Base-by-base conservation (phyloP, 2,797 vertebrate genomes). In the Tenualosa thibaudeaui region DNA sequence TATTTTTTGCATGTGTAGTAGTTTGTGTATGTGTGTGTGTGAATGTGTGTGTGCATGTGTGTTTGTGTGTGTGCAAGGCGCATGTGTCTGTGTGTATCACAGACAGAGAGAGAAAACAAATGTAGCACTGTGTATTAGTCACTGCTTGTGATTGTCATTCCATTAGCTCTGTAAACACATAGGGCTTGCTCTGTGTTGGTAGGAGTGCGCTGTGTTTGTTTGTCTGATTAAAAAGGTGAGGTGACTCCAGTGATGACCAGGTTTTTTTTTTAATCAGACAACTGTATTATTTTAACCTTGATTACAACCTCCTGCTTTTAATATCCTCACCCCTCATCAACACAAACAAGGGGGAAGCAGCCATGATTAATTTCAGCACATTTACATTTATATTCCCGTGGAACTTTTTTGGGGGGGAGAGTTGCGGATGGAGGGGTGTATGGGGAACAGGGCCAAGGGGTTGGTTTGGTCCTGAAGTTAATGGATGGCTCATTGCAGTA, bases 251-350 rank as follows among this genome's bases (percentile, higher is more conserved):
- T 75, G 68, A 75, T 75, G 68, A 75, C 68, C 68, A 75, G 60
- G 9, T 75, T 75, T 75, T 75, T 75, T 93, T 93, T 93, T 93
- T 94, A 95, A 95, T 95, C 95, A 95, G 93, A 90, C 91, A 89
- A 78, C 89, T 92, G 90, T 90, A 91, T 94, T 91, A 95, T 94
- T 94, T 93, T 93, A 91, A 93, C 94, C 93, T 94, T 95, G 94
- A 95, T 96, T 95, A 94, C 94, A 94, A 92, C 92, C 88, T 91
- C 89, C 92, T 91, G 87, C 92, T 92, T 93, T 92, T 93, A 89
- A 92, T 92, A 91, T 94, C 93, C 91, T 93, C 93, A 85, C 84
- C 86, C 91, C 93, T 91, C 92, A 88, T 93, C 91, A 88, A 91
- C 92, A 93, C 93, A 93, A 93, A 89, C 86, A 89, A 85, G 86